Evolutionary conservation across 1,140 invertebrate genomes (phyloP), one percentile per base, ranked within the genome.

Genomic region (Hetaerina americana): DNA sequence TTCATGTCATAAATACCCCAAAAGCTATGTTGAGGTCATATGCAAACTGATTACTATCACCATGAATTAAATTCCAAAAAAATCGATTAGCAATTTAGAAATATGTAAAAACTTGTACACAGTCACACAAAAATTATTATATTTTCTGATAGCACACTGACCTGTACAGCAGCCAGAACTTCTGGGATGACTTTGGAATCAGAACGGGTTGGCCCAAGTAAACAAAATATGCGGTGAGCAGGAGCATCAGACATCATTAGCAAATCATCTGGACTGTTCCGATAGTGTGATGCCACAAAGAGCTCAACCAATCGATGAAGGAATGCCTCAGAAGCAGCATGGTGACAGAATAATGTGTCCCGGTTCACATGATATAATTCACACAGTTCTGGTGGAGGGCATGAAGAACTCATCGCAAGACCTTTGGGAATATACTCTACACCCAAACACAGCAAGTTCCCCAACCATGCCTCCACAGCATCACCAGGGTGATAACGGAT

Each of bases 161-260:
- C 89, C 82, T 98, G 95, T 72, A 98, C 83, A 3, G 97, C 92
- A 77, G 92, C 94, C 5, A 98, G 83, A 68, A 98, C 90, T 80
- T 98, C 94, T 0, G 97, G 97, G 70, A 98, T 81, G 57, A 84
- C 78, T 74, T 90, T 90, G 72, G 85, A 84, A 28, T 88, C 85
- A 5, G 87, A 84, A 75, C 90, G 85, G 0, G 92, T 86, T 0
- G 97, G 96, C 0, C 94, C 94, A 68, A 99, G 83, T 18, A 99
- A 82, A 78, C 95, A 97, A 84, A 99, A 99, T 24, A 99, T 80
- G 81, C 98, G 93, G 84, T 99, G 97, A 5, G 95, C 96, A 0
- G 97, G 97, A 10, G 97, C 97, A 85, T 99, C 98, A 12, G 96
- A 97, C 82, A 99, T 88, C 87, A 99, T 92, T 85, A 99, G 97